Percentiles rank a stretch among this genome's conserved stretches.
phyloP scores from a whole-genome alignment of 2,797 vertebrate genomes.

The Morus bassanus region DNA sequence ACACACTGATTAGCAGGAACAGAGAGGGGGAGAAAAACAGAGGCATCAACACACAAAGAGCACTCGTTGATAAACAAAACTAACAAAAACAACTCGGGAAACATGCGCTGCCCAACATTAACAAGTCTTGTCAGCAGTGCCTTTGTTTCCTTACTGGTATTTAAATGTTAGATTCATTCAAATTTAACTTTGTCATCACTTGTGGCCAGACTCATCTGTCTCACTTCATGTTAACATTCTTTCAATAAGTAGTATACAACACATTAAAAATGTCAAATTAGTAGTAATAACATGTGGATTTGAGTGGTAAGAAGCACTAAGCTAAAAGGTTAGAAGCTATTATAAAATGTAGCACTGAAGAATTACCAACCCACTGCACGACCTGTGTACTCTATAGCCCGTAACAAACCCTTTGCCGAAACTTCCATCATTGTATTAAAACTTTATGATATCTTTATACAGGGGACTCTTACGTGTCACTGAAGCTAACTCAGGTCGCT shows the following conservation, averaged over 20 bases:
- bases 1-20: background rate
- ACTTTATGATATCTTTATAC: background rate
- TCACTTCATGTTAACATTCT: background rate
- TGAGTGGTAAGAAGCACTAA: background rate
- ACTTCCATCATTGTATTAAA: background rate
- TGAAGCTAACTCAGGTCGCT: background rate
- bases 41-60: background rate
- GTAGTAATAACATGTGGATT: background rate
- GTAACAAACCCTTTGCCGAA: background rate
- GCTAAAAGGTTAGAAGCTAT: background rate
- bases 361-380: background rate
- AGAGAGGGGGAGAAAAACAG: background rate
- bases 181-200: background rate
- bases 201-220: background rate
- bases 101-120: background rate
- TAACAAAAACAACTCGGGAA: background rate
- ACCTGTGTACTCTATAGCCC: background rate
- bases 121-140: background rate
- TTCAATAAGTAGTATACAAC: background rate
- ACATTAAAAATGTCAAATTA: background rate
- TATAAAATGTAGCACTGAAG: background rate
- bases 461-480: no score
- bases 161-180: background rate
- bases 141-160: background rate
- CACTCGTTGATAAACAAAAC: background rate